Conservation (phyloP, 2,113 vertebrate species). For the Chaenogobius annularis region DNA sequence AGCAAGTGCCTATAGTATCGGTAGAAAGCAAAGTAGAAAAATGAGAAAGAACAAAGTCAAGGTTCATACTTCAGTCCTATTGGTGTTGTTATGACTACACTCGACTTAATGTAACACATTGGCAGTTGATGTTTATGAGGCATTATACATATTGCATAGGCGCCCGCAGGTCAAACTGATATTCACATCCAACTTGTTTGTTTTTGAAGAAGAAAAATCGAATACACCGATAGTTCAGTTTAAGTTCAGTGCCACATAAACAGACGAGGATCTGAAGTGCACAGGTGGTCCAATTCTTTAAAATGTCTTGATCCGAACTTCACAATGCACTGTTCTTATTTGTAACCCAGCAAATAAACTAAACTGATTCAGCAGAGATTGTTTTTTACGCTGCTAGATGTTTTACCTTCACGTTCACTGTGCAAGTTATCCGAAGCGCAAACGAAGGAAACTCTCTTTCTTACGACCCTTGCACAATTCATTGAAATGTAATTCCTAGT, state of each 20-base stretch:
- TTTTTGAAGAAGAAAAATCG: not conserved
- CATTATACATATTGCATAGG: not conserved
- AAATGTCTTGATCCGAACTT: too few species aligned
- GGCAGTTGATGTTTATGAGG: not conserved
- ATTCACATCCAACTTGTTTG: not conserved
- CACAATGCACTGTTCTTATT: too few species aligned
- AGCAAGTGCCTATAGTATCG: not conserved
- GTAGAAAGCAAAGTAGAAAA: not conserved
- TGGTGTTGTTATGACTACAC: not conserved
- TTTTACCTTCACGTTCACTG: too few species aligned
- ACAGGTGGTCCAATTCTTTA: too few species aligned
- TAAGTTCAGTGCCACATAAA: not conserved
- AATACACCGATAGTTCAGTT: not conserved
- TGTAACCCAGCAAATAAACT: too few species aligned
- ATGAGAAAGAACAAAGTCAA: not conserved
- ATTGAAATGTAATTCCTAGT: too few species aligned
- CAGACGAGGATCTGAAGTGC: not conserved
- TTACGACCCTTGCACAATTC: too few species aligned
- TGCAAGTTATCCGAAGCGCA: too few species aligned
- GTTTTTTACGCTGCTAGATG: too few species aligned
- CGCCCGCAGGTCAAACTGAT: not conserved
- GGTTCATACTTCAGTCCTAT: not conserved
- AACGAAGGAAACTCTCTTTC: too few species aligned
- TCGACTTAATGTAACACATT: not conserved
- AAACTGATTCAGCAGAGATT: too few species aligned